These are phyloP conservation scores for Dasypus novemcinctus DNA, from an alignment of 2,113 vertebrate genomes.

Conservation along the genomic window DNA sequence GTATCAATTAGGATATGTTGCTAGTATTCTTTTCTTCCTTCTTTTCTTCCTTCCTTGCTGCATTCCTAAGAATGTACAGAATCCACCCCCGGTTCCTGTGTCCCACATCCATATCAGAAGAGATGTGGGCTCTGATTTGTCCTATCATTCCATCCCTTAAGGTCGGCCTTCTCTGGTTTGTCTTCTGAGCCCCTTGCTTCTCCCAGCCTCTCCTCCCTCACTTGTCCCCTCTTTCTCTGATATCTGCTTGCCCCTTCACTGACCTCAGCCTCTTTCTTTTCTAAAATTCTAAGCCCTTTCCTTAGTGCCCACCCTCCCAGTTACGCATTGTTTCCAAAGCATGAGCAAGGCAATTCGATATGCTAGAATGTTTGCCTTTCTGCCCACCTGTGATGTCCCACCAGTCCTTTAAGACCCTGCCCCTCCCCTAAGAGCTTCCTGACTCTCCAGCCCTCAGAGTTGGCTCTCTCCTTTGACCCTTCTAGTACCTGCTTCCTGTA, in stretches of 20 bases:
- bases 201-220: background rate
- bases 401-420: background rate
- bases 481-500: background rate
- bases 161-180: background rate
- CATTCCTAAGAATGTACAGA: background rate
- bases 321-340: background rate
- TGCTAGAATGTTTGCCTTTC: background rate
- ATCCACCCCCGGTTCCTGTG: background rate
- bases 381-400: background rate
- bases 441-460: background rate
- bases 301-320: background rate
- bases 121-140: background rate
- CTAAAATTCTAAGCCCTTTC: background rate
- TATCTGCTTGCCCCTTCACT: background rate
- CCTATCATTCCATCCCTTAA: background rate
- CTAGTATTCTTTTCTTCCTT: no score
- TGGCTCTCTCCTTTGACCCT: background rate
- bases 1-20: background rate
- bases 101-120: background rate
- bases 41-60: conserved; percentile 8
- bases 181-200: background rate
- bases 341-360: background rate
- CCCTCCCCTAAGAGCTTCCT: background rate
- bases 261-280: background rate
- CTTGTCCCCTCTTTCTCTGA: background rate